Evolutionary conservation across 2,797 vertebrate genomes (phyloP), one percentile per base, ranked within the genome.

Genomic region (Poeciliopsis paucimaculata): DNA sequence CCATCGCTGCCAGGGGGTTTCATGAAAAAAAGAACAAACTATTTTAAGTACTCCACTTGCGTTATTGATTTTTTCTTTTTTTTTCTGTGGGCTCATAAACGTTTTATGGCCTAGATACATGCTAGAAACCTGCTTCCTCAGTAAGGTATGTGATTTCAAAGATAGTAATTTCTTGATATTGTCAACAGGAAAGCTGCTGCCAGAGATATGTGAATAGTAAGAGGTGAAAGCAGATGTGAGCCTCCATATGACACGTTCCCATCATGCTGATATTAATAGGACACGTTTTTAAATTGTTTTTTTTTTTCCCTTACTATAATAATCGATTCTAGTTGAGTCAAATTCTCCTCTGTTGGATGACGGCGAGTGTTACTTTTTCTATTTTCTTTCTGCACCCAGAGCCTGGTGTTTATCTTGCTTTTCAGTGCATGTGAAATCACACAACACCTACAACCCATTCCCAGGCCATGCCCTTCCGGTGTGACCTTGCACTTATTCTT

Each of bases 101-200:
- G 41, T 84, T 77, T 80, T 76, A 66, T 81, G 70, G 62, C 74
- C 47, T 82, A 46, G 51, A 81, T 12, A n/a, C 53, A 36, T 53
- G 45, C 4, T 5, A 6, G 13, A 75, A 76, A 85, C 26, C 2
- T 3, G 84, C 83, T 89, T 91, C 86, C 80, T 76, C 72, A 70
- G 79, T 81, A 71, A 83, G 47, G 46, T 75, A 45, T 66, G 62
- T 80, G 34, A 34, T 39, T 72, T 74, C 60, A 85, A 77, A 79
- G 82, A 86, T 88, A 74, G 10, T 80, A 16, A 8, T 87, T 86
- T 88, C 46, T 88, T 88, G 53, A 91, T 77, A 71, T 84, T 86
- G 89, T 87, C 86, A 92, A 91, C 91, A 92, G 89, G 89, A 94
- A 90, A 87, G 79, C 78, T 84, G 81, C 57, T 60, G 23, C 68